These are phyloP conservation scores for Limnephilus auricula DNA, from an alignment of 2,888 invertebrate species.

Conservation along the genomic window DNA sequence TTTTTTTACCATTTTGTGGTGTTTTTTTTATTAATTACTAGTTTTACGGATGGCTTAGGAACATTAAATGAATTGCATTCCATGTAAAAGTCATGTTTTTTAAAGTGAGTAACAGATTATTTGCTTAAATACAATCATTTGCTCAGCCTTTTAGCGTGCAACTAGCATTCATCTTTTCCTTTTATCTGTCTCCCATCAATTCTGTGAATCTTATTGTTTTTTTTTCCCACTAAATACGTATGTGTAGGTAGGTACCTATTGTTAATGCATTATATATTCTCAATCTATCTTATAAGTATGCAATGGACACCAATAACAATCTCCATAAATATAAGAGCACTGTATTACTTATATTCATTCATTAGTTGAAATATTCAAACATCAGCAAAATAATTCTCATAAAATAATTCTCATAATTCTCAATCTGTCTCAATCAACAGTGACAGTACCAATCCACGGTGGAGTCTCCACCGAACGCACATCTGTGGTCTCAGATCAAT, in stretches of 20 bases:
- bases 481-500: background rate
- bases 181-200: background rate
- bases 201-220: background rate
- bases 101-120: background rate
- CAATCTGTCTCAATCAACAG: background rate
- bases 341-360: conserved; percentile 36
- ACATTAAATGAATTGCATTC: background rate
- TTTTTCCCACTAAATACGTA: background rate
- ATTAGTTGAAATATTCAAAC: conserved; percentile 18
- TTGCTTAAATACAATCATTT: background rate
- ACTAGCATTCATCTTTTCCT: background rate
- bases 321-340: conserved; percentile 44
- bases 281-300: conserved; percentile 6
- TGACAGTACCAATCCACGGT: background rate
- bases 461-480: background rate
- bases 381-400: background rate
- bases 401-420: conserved; percentile 5
- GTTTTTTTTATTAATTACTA: background rate
- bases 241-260: background rate
- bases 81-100: background rate
- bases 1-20: background rate
- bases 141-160: background rate
- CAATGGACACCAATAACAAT: conserved; percentile 41
- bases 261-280: background rate
- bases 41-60: background rate